Percentiles rank a stretch among this genome's conserved stretches.
Conservation (phyloP, 2,888 invertebrate species). For the Zelleria hepariella region DNA sequence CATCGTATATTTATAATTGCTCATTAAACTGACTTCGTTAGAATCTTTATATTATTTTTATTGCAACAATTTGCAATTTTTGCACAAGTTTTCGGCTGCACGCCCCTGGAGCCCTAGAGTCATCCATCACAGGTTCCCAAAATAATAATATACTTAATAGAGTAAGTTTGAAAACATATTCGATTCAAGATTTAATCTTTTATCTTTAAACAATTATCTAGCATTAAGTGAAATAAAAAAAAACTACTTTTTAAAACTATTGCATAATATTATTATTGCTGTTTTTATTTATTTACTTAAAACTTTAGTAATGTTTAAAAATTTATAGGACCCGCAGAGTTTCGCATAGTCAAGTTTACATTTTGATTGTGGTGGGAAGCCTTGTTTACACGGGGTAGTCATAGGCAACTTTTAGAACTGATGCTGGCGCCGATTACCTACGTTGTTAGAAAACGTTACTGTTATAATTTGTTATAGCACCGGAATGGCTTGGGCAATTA, state of each 20-base stretch:
- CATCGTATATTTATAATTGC: neutral
- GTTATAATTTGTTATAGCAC: too few relatives aligned
- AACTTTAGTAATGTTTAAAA: conserved; percentile 16
- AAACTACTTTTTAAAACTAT: conserved; percentile 49
- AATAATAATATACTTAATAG: conserved; percentile 4
- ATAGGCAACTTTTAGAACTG: too few relatives aligned
- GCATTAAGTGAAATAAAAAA: conserved; percentile 51
- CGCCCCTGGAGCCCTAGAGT: too few relatives aligned
- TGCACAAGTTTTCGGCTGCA: neutral
- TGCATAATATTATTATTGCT: conserved; percentile 60
- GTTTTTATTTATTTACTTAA: conserved; percentile 31
- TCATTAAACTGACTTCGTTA: conserved; percentile 1
- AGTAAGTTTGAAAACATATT: neutral
- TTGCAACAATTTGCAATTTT: neutral
- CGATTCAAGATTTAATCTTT: conserved; percentile 1
- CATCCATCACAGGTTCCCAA: neutral
- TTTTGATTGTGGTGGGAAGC: too few relatives aligned
- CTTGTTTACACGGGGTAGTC: too few relatives aligned
- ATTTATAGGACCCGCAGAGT: too few relatives aligned
- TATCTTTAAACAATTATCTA: conserved; percentile 40
- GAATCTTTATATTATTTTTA: neutral
- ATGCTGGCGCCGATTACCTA: too few relatives aligned
- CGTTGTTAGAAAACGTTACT: too few relatives aligned
- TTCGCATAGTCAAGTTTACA: too few relatives aligned
- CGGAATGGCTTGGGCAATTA: too few relatives aligned